Base-by-base conservation (phyloP, 2,797 vertebrate species). In the Gobio occitaniae region DNA sequence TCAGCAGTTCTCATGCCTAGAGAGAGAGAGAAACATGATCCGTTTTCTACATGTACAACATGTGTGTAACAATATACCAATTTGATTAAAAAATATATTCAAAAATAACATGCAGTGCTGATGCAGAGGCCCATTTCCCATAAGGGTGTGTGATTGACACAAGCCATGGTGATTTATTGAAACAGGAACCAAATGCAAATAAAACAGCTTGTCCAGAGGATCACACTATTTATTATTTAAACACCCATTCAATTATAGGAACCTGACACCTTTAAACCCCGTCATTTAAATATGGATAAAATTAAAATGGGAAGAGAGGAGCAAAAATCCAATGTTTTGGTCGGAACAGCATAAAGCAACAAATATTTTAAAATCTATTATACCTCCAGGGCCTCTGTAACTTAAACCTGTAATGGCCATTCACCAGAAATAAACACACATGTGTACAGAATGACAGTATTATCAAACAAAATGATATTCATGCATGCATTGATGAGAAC, bases 1-100 rank as follows among this genome's bases (percentile, higher is more conserved):
- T 82, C 29, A 82, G 3, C 29, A 82, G 3, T 47, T 44, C 29
- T 86, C 78, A 83, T 80, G 56, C 70, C 88, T 89, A n/a, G 3
- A 79, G 52, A 78, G 7, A 50, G n/a, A 70, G 25, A 41, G 13
- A 15, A 21, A 72, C 6, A 1, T 12, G 16, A 32, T 25, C 54
- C 17, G 17, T 44, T 61, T 61, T 41, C 54, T n/a, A n/a, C 72
- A 72, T 13, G 7, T 17, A 2, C 2, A 25, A 2, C 32, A 11
- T 38, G 19, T 10, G 13, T 59, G 36, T 16, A 25, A 61, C 41
- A 25, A 44, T 25, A 63, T 3, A 16, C 7, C 38, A 61, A 29
- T 59, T 77, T 12, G 15, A 38, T 59, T 41, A 16, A 41, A 9
- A 21, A 56, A 2, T 38, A 38, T 59, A 41, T n/a, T 13, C 4